Evolutionary conservation across 1,140 invertebrate genomes (phyloP), one percentile per base, ranked within the genome.

Genomic region (Zaprionus africanus): DNA sequence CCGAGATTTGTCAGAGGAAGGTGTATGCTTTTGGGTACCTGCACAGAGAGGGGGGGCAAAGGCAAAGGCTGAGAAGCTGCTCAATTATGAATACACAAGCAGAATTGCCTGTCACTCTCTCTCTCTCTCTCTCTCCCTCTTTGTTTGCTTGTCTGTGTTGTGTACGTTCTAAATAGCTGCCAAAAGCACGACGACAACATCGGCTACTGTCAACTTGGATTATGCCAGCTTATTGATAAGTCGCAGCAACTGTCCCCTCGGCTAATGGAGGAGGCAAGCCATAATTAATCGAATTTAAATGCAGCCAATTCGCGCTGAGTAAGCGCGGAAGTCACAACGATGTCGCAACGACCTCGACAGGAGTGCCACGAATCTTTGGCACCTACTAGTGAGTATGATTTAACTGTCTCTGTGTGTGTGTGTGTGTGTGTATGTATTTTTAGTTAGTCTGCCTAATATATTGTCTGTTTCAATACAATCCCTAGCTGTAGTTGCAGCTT

Each of bases 1-100:
- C 93, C 93, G 82, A 94, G 93, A 87, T 92, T 93, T 68, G 94
- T 93, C 93, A 94, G 91, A 80, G 94, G 94, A 91, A 94, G 92
- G 78, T 94, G 93, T 66, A 93, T 84, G 73, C 90, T 93, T 62
- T 92, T 92, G 59, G 90, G 83, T 78, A 93, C 91, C 92, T 93
- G 60, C 38, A 34, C 31, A 34, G 70, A 38, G 64, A 46, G 22
- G 36, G 17, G 4, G n/a, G 24, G 31, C 34, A 78, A 26, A 26
- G 26, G 26, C 26, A 22, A 38, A 43, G 69, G 24, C 75, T 67
- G 41, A 81, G 63, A 75, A 51, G 38, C 60, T 67, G 63, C 70
- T 82, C 62, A 82, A 88, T 74, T 69, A 60, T 69, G 72, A 63
- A 61, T 74, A 76, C 73, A 78, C 66, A 84, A 59, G 34, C 34